Percentiles rank a stretch among this genome's conserved stretches.
Evolutionary conservation across 2,888 invertebrate genomes (phyloP).

Genomic region (Scaptomyza tumidula): DNA sequence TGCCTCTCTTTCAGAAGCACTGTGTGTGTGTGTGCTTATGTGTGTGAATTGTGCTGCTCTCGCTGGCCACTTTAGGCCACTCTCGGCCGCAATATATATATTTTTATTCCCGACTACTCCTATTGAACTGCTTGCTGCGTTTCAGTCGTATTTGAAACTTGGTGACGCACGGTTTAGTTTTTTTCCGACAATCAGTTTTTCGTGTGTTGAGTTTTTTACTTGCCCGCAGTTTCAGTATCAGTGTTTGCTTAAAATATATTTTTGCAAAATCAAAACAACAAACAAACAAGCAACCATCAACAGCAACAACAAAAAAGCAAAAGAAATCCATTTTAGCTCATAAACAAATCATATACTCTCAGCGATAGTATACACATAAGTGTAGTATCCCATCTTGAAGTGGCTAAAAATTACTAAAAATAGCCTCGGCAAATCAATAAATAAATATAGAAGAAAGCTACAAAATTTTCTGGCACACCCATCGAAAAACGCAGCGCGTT

Average conservation of each 20-base stretch:
- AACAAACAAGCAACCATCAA: constrained; percentile 15
- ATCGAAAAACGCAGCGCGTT: constrained; percentile 15
- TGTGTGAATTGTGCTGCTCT: constrained; percentile 11
- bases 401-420: constrained; percentile 57
- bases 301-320: constrained; percentile 15
- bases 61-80: constrained; percentile 67
- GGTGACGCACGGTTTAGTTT: constrained; percentile 72
- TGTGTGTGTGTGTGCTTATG: neutral
- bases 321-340: constrained; percentile 38
- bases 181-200: constrained; percentile 25
- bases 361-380: constrained; percentile 24
- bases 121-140: constrained; percentile 50
- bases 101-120: constrained; percentile 61
- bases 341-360: constrained; percentile 56
- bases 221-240: constrained; percentile 10
- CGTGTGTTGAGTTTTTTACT: constrained; percentile 56
- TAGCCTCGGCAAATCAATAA: constrained; percentile 53
- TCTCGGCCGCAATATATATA: constrained; percentile 44
- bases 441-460: constrained; percentile 50
- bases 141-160: constrained; percentile 80
- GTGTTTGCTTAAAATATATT: constrained; percentile 19
- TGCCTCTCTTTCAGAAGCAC: constrained; percentile 11
- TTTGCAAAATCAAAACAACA: constrained; percentile 20
- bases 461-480: constrained; percentile 37
- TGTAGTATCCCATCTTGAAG: constrained; percentile 31